Percentiles rank a stretch among this genome's conserved stretches.
Conservation (phyloP, 2,888 invertebrate genomes). For the Rhagonycha lutea region DNA sequence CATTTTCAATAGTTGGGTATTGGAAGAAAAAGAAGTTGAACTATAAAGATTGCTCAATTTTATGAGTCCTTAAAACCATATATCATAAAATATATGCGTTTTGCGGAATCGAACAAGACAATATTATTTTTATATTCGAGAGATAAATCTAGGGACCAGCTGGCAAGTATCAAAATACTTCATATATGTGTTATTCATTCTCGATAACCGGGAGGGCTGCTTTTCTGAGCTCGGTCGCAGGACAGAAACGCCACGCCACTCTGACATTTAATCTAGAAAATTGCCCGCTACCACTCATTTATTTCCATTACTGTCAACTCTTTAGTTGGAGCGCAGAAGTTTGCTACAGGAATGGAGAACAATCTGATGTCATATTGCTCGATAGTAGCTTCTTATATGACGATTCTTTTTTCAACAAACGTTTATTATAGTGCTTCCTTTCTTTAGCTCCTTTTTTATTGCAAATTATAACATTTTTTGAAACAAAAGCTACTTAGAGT, state of each 20-base stretch:
- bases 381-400: slow-evolving; percentile 42
- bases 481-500: neutral
- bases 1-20: neutral
- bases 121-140: slow-evolving; percentile 57
- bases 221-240: slow-evolving; percentile 46
- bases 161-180: slow-evolving; percentile 53
- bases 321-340: slow-evolving; percentile 49
- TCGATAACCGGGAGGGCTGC: slow-evolving; percentile 47
- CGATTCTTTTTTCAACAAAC: slow-evolving; percentile 25
- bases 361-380: slow-evolving; percentile 55
- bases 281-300: slow-evolving; percentile 65
- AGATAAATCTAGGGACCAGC: slow-evolving; percentile 55
- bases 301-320: slow-evolving; percentile 67
- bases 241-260: slow-evolving; percentile 52
- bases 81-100: slow-evolving; percentile 35
- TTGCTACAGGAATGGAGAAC: slow-evolving; percentile 40
- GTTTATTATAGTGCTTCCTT: slow-evolving; percentile 23
- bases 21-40: neutral
- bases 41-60: neutral
- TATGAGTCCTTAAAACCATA: slow-evolving; percentile 6
- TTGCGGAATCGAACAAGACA: slow-evolving; percentile 52
- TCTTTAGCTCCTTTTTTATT: slow-evolving; percentile 8
- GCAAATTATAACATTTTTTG: neutral
- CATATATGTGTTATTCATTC: slow-evolving; percentile 53
- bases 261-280: slow-evolving; percentile 70